Conservation (phyloP, 1,140 invertebrate genomes). For the Brachystomella parvula region DNA sequence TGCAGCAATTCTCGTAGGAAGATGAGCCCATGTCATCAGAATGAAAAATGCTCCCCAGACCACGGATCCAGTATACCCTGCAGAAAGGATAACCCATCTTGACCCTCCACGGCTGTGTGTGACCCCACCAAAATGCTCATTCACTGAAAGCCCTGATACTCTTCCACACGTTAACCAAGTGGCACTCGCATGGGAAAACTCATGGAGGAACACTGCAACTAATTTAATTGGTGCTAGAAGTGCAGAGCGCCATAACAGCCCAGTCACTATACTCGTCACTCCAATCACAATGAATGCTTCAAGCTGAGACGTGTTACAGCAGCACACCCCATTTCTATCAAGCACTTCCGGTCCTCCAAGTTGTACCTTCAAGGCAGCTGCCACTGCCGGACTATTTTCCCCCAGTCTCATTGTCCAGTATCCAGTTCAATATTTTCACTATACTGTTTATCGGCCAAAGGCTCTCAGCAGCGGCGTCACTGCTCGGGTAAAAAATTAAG, state of each 20-base stretch:
- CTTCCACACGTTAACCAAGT: constrained; percentile 33
- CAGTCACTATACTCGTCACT: constrained; percentile 18
- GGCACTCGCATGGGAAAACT: constrained; percentile 30
- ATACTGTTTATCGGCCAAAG: too few species aligned
- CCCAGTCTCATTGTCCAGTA: too few species aligned
- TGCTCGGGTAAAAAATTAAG: too few species aligned
- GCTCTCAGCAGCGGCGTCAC: too few species aligned
- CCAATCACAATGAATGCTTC: constrained; percentile 29
- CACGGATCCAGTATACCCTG: constrained; percentile 28
- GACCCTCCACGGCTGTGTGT: constrained; percentile 20
- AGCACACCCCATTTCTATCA: constrained; percentile 12
- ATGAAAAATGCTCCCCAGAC: constrained; percentile 31
- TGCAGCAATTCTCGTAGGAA: constrained; percentile 25
- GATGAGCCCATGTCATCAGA: constrained; percentile 28
- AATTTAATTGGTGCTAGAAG: constrained; percentile 28
- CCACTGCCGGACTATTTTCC: not conserved
- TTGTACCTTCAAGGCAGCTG: not conserved
- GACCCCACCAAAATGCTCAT: constrained; percentile 27
- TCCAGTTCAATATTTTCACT: too few species aligned
- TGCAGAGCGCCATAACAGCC: constrained; percentile 14
- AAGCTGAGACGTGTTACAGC: constrained; percentile 23
- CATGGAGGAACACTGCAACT: constrained; percentile 33
- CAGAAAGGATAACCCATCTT: constrained; percentile 27
- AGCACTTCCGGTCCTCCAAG: not conserved
- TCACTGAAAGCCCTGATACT: constrained; percentile 28